Percentiles rank a stretch among this genome's conserved stretches.
These are phyloP conservation scores for Operophtera brumata DNA, from an alignment of 2,888 invertebrate species.

Conservation along the genomic window DNA sequence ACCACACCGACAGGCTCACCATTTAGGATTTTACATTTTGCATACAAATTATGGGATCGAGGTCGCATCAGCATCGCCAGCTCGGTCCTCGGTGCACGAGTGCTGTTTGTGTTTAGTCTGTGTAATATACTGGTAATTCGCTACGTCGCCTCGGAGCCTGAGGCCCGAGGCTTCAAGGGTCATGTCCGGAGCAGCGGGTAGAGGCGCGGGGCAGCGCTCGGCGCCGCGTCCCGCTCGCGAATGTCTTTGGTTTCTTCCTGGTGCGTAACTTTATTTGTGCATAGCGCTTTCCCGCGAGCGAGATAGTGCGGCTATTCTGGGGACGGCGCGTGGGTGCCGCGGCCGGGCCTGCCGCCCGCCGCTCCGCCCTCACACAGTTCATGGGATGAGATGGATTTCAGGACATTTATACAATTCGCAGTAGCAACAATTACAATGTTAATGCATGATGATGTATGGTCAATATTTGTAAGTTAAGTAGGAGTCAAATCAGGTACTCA, in stretches of 20 bases:
- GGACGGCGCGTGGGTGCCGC: slow-evolving; percentile 60
- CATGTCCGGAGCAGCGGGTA: slow-evolving; percentile 19
- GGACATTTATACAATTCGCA: slow-evolving; percentile 48
- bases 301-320: slow-evolving; percentile 72
- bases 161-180: slow-evolving; percentile 42
- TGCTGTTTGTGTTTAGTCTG: background rate
- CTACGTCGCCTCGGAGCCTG: slow-evolving; percentile 28
- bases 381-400: slow-evolving; percentile 40
- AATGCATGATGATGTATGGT: slow-evolving; percentile 22
- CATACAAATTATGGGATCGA: slow-evolving; percentile 43
- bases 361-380: slow-evolving; percentile 33
- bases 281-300: slow-evolving; percentile 72
- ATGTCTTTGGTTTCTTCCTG: slow-evolving; percentile 66
- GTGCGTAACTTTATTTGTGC: slow-evolving; percentile 73
- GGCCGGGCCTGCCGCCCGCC: slow-evolving; percentile 39
- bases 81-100: slow-evolving; percentile 17
- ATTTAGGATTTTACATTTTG: slow-evolving; percentile 48
- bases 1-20: slow-evolving; percentile 38
- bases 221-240: slow-evolving; percentile 47
- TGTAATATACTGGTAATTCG: slow-evolving; percentile 1
- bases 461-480: background rate
- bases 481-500: slow-evolving; percentile 24
- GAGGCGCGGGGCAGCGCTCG: slow-evolving; percentile 24
- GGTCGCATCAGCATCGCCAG: slow-evolving; percentile 38
- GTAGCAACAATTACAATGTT: slow-evolving; percentile 34